These are phyloP conservation scores for Tragelaphus scriptus DNA, from an alignment of 2,113 vertebrate species.

Conservation along the genomic window DNA sequence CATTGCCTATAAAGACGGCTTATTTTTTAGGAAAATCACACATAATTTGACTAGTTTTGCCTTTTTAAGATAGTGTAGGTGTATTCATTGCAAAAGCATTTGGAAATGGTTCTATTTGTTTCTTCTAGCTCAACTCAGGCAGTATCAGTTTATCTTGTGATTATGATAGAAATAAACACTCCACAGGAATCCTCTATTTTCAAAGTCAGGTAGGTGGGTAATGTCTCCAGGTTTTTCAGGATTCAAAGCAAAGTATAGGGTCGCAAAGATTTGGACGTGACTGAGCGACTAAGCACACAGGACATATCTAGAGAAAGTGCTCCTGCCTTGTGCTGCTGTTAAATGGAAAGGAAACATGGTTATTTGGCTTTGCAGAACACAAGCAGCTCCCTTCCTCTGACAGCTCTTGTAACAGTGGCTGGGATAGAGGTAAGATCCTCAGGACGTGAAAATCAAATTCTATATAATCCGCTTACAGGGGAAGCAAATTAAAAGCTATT, in stretches of 20 bases:
- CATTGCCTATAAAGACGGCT: background rate
- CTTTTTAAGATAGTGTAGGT: background rate
- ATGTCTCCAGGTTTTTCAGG: background rate
- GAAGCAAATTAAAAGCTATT: conserved; percentile 41
- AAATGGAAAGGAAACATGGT: background rate
- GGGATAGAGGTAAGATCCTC: conserved; percentile 11
- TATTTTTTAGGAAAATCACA: background rate
- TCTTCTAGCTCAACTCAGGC: background rate
- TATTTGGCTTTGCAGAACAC: background rate
- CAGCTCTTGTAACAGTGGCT: background rate
- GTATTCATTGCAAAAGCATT: background rate
- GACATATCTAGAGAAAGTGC: background rate
- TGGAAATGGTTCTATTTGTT: background rate
- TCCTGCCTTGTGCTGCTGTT: background rate
- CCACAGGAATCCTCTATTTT: background rate
- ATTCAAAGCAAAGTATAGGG: background rate
- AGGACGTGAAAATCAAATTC: background rate
- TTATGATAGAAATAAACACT: conserved; percentile 14
- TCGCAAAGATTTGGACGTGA: background rate
- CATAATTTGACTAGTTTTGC: conserved; percentile 24
- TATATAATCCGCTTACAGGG: conserved; percentile 37
- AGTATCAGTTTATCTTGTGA: background rate
- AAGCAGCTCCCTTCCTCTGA: background rate
- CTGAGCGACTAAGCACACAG: background rate
- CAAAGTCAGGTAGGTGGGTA: background rate